These are phyloP conservation scores for Triops cancriformis DNA, from an alignment of 1,140 invertebrate species.

Conservation along the genomic window DNA sequence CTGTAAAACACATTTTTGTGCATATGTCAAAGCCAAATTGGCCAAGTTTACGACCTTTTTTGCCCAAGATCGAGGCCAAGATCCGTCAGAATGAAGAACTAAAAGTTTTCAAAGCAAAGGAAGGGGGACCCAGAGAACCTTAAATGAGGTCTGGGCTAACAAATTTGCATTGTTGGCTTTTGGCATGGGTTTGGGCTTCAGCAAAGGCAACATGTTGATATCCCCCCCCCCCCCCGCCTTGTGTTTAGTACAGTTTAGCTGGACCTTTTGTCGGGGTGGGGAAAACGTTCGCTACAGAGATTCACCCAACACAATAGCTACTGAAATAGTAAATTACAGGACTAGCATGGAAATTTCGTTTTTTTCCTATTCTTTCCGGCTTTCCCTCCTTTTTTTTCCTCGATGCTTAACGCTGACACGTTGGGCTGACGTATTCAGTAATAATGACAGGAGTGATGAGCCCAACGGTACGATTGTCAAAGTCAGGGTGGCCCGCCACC, in stretches of 20 bases:
- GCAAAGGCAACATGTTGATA: conserved; percentile 1
- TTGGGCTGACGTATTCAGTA: background rate
- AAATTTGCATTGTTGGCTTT: background rate
- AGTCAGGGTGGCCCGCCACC: background rate
- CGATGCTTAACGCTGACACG: background rate
- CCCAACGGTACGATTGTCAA: background rate
- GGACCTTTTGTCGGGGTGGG: background rate
- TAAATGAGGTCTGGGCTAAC: background rate
- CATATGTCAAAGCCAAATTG: background rate
- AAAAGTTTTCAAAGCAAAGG: background rate
- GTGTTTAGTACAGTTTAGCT: background rate
- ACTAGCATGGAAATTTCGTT: background rate
- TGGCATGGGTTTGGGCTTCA: no score
- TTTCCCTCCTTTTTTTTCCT: background rate
- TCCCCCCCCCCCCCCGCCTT: background rate
- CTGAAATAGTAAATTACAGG: background rate
- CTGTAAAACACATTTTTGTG: background rate
- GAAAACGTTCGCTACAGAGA: conserved; percentile 4
- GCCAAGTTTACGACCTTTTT: background rate
- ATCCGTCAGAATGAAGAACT: background rate
- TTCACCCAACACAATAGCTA: background rate
- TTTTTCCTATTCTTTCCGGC: background rate
- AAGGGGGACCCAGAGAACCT: background rate
- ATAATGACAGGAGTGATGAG: background rate
- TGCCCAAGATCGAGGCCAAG: background rate